Conservation (phyloP, 2,113 vertebrate genomes). For the Heterotilapia buettikoferi region DNA sequence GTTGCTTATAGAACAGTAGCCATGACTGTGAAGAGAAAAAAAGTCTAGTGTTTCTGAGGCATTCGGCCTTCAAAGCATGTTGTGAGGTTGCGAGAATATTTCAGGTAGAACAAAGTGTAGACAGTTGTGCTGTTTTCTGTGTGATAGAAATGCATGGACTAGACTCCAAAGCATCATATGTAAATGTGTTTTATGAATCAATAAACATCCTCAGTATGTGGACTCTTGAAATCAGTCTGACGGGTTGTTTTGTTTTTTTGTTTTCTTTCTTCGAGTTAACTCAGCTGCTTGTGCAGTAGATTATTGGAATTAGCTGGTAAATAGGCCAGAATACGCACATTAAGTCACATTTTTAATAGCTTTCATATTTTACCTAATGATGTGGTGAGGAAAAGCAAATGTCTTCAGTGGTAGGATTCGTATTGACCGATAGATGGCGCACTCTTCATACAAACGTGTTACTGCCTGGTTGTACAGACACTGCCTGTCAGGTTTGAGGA, state of each 20-base stretch:
- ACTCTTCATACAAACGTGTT: conserved; percentile 58
- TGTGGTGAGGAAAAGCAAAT: neutral
- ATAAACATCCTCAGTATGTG: conserved; percentile 30
- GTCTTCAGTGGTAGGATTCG: neutral
- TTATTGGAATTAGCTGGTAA: neutral
- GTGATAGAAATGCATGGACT: neutral
- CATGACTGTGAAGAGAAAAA: neutral
- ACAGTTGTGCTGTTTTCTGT: neutral
- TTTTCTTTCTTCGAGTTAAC: neutral
- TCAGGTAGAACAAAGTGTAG: neutral
- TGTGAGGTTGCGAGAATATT: neutral
- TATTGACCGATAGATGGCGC: conserved; percentile 68
- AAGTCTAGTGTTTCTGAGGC: neutral
- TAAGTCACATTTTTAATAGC: neutral
- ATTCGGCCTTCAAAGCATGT: neutral
- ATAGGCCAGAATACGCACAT: neutral
- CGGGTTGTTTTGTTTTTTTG: neutral
- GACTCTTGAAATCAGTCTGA: neutral
- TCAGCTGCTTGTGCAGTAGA: neutral
- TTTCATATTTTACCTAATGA: neutral
- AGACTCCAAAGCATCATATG: neutral
- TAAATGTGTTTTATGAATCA: conserved; percentile 28
- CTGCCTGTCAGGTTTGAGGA: neutral
- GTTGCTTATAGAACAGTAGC: neutral
- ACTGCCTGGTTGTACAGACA: neutral